Evolutionary conservation across 1,140 invertebrate species (phyloP).

Genomic region (Solenopsis fugax): DNA sequence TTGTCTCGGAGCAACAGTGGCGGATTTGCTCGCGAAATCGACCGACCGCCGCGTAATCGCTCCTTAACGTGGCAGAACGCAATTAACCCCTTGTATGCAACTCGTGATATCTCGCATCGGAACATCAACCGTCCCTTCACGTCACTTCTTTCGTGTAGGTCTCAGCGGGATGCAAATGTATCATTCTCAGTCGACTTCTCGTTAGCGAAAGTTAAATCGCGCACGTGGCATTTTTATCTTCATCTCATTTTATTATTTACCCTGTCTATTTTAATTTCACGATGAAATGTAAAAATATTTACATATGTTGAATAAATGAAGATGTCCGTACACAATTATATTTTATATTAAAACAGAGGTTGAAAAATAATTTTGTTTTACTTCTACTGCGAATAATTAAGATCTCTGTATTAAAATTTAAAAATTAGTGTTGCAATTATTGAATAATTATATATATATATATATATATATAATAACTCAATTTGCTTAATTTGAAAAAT

Average conservation of each 20-base stretch:
- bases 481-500: not conserved
- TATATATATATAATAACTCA: too few species aligned
- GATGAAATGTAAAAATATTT: not conserved
- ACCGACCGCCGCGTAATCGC: slow-evolving; percentile 12
- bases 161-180: not conserved
- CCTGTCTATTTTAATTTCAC: not conserved
- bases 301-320: not conserved
- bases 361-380: not conserved
- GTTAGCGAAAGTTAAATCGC: not conserved
- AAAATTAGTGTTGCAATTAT: not conserved
- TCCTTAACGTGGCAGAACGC: slow-evolving; percentile 28
- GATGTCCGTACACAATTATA: not conserved
- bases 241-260: not conserved
- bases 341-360: not conserved
- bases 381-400: not conserved
- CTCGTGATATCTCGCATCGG: slow-evolving; percentile 10
- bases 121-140: slow-evolving; percentile 1
- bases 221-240: not conserved
- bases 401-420: not conserved
- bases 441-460: not conserved
- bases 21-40: not conserved
- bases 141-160: not conserved
- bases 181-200: slow-evolving; percentile 1
- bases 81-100: slow-evolving; percentile 19
- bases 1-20: not conserved